phyloP scores from a whole-genome alignment of 2,113 vertebrate species.

The Corythornis vintsioides region DNA sequence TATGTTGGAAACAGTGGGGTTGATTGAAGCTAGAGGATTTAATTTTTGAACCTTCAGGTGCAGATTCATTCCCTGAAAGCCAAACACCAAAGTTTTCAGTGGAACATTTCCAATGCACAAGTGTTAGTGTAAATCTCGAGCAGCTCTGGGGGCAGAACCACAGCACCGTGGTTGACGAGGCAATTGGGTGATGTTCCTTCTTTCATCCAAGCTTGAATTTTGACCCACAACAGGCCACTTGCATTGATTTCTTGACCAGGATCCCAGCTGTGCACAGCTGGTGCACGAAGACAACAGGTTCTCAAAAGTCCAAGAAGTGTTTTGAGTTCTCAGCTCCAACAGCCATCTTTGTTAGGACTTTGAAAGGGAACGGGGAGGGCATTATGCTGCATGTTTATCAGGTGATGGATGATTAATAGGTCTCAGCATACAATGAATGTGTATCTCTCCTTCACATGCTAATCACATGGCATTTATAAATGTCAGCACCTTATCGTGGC shows the following conservation, averaged over 20 bases:
- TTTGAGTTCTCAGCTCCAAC: neutral
- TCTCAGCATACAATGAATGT: constrained; percentile 43
- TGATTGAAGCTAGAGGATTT: neutral
- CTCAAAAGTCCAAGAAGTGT: neutral
- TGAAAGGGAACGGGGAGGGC: neutral
- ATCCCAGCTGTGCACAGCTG: neutral
- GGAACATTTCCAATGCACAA: neutral
- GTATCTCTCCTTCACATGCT: constrained; percentile 70
- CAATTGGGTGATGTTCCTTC: neutral
- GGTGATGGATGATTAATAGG: constrained; percentile 64
- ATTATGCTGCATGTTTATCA: constrained; percentile 37
- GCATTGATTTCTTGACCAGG: neutral
- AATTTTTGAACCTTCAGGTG: neutral
- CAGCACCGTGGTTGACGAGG: rapidly evolving
- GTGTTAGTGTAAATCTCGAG: too few relatives aligned
- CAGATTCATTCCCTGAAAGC: neutral
- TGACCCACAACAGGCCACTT: neutral
- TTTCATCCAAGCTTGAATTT: neutral
- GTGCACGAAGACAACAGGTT: neutral
- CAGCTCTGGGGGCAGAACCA: neutral
- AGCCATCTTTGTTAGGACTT: neutral
- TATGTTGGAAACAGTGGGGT: neutral
- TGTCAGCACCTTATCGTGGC: constrained; percentile 72
- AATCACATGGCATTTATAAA: constrained; percentile 75
- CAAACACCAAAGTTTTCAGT: neutral